Percentiles rank a stretch among this genome's conserved stretches.
These are phyloP conservation scores for Tupiocoris notatus DNA, from an alignment of 2,888 invertebrate genomes.

Conservation along the genomic window DNA sequence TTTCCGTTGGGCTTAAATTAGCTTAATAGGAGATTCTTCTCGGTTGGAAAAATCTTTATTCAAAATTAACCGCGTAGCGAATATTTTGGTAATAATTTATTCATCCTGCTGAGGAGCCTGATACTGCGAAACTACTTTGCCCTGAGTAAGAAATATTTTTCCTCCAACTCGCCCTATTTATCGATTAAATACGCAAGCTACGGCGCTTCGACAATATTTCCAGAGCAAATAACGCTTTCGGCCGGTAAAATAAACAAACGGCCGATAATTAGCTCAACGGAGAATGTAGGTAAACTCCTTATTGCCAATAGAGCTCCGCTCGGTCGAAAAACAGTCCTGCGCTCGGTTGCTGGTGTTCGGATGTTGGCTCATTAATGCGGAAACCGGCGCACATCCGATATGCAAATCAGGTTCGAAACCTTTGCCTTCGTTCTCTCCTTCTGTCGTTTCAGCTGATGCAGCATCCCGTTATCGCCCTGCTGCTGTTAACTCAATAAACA, in stretches of 20 bases:
- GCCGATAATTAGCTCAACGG: background rate
- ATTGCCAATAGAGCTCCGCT: background rate
- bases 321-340: background rate
- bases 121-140: too few species aligned
- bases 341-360: background rate
- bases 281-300: background rate
- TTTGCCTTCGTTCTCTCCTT: background rate
- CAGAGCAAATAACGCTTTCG: background rate
- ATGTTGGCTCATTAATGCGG: slow-evolving; percentile 22
- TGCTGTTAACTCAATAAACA: background rate
- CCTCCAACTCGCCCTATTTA: too few species aligned
- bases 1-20: too few species aligned
- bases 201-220: too few species aligned
- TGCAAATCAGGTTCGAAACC: slow-evolving; percentile 18
- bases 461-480: background rate
- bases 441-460: background rate
- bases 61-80: too few species aligned
- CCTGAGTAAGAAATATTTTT: too few species aligned
- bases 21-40: too few species aligned
- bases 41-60: too few species aligned
- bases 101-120: too few species aligned
- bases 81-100: too few species aligned
- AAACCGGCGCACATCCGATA: slow-evolving; percentile 21
- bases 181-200: too few species aligned
- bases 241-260: background rate